These are phyloP conservation scores for Coregonus ussuriensis DNA, from an alignment of 2,797 vertebrate species.

Conservation along the genomic window DNA sequence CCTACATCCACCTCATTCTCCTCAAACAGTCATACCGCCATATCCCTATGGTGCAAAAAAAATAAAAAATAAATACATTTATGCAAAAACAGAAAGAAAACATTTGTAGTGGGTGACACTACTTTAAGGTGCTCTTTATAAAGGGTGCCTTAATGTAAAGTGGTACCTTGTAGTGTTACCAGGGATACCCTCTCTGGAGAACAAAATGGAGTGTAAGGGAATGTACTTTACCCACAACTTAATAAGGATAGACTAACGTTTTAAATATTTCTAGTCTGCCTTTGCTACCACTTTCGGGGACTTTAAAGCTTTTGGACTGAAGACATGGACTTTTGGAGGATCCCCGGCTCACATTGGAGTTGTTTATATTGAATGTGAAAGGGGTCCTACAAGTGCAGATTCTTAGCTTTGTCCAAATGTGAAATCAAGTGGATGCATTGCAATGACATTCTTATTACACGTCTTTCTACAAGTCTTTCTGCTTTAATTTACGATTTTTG, in stretches of 20 bases:
- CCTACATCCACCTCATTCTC: slow-evolving; percentile 33
- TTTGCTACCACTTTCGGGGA: slow-evolving; percentile 45
- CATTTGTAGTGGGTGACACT: background rate
- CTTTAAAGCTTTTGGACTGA: slow-evolving; percentile 30
- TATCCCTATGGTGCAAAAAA: background rate
- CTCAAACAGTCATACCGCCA: background rate
- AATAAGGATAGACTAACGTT: slow-evolving; percentile 19
- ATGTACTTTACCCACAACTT: slow-evolving; percentile 48
- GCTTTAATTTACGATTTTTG: slow-evolving; percentile 76
- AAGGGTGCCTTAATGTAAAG: background rate
- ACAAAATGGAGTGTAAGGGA: slow-evolving; percentile 20
- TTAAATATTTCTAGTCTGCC: slow-evolving; percentile 23
- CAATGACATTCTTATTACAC: slow-evolving; percentile 60
- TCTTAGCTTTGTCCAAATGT: slow-evolving; percentile 50
- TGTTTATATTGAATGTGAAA: slow-evolving; percentile 55
- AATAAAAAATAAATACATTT: background rate
- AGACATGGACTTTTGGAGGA: slow-evolving; percentile 15
- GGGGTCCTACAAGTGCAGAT: background rate
- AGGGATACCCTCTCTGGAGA: background rate
- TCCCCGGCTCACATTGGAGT: slow-evolving; percentile 39
- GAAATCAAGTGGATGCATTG: slow-evolving; percentile 41
- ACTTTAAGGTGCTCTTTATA: slow-evolving; percentile 1
- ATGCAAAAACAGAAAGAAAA: background rate
- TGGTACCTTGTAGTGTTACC: background rate
- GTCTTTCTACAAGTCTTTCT: slow-evolving; percentile 70